Conservation (phyloP, 2,797 vertebrate genomes). For the Emys orbicularis region DNA sequence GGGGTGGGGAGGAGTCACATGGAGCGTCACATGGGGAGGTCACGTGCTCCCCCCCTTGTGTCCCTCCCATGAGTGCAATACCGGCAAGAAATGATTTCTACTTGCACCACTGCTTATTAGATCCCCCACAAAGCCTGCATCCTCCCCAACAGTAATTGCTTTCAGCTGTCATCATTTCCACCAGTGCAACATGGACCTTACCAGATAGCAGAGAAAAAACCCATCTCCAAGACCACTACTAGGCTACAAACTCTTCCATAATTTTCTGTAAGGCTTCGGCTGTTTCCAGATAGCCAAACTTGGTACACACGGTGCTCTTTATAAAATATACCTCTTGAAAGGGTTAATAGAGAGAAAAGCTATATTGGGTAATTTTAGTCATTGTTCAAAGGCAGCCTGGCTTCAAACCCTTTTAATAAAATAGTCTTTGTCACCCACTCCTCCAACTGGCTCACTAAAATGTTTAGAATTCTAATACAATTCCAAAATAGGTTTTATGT, state of each 20-base stretch:
- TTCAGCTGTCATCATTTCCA: neutral
- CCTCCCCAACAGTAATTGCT: neutral
- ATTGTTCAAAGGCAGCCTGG: neutral
- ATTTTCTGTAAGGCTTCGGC: neutral
- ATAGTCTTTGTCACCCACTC: too few relatives aligned
- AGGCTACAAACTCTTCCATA: fast-evolving
- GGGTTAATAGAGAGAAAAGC: neutral
- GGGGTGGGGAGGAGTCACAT: too few relatives aligned
- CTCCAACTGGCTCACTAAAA: too few relatives aligned
- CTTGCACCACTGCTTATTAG: neutral
- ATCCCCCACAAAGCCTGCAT: fast-evolving
- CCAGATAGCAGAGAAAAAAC: neutral
- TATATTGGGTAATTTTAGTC: neutral
- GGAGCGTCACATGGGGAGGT: too few relatives aligned
- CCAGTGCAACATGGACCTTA: neutral
- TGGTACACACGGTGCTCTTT: neutral
- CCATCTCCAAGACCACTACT: neutral
- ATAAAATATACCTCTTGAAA: too few relatives aligned
- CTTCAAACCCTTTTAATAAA: neutral
- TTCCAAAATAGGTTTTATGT: neutral
- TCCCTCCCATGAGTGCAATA: too few relatives aligned
- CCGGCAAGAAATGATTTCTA: too few relatives aligned
- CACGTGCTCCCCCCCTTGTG: too few relatives aligned
- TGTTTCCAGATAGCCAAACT: neutral
- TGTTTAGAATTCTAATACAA: neutral